Evolutionary conservation across 2,797 vertebrate genomes (phyloP).

Genomic region (Rachycentron canadum): DNA sequence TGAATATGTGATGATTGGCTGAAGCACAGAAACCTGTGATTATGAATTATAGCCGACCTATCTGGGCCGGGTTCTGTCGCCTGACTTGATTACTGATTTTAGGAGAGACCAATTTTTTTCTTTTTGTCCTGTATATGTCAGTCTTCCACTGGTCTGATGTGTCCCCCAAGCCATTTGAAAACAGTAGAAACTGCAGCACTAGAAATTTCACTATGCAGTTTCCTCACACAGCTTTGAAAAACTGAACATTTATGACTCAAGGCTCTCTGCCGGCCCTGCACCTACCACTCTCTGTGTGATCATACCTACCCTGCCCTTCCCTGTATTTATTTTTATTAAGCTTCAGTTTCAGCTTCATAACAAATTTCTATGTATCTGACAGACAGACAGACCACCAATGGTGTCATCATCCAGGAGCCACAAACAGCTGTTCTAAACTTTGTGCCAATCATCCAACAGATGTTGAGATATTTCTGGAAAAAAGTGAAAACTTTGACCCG

Average conservation of each 20-base stretch:
- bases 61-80: constrained; percentile 29
- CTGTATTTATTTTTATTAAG: not conserved
- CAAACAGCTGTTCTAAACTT: too few species aligned
- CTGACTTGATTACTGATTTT: constrained; percentile 40
- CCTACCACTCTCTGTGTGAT: too few species aligned
- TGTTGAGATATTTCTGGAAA: too few species aligned
- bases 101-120: not conserved
- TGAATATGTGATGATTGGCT: constrained; percentile 66
- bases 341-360: not conserved
- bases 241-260: too few species aligned
- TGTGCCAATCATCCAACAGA: too few species aligned
- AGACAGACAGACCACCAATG: too few species aligned
- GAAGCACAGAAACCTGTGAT: constrained; percentile 49
- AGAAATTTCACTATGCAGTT: not conserved
- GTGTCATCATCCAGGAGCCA: too few species aligned
- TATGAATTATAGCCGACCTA: constrained; percentile 48
- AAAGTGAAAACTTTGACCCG: too few species aligned
- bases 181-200: not conserved
- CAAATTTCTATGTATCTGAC: not conserved
- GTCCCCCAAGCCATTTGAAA: not conserved
- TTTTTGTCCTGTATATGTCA: not conserved
- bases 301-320: not conserved
- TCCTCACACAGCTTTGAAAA: not conserved
- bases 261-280: not conserved
- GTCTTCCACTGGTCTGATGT: not conserved